Conservation (phyloP, 1,140 invertebrate species). For the Theocolax elegans region DNA sequence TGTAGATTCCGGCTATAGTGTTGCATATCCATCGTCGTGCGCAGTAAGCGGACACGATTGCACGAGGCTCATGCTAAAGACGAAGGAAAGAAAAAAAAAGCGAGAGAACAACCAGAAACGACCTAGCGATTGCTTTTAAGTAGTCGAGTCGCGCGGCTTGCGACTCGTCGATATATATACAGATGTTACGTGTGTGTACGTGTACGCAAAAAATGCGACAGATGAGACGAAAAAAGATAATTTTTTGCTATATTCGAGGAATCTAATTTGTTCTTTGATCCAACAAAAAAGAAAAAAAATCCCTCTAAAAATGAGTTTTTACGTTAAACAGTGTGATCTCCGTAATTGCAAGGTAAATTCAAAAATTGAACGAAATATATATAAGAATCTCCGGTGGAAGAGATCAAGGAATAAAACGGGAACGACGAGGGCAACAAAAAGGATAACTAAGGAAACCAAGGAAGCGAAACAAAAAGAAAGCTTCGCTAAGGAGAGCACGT, state of each 20-base stretch:
- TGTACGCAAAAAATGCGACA: conserved; percentile 43
- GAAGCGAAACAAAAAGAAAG: background rate
- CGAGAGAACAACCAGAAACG: conserved; percentile 61
- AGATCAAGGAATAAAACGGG: too few species aligned
- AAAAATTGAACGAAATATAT: too few species aligned
- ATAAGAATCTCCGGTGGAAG: too few species aligned
- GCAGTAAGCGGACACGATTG: conserved; percentile 67
- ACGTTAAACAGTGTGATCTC: background rate
- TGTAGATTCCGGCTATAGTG: conserved; percentile 56
- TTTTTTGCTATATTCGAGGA: too few species aligned
- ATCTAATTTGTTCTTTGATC: too few species aligned
- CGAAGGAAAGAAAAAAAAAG: conserved; percentile 49
- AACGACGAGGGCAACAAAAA: too few species aligned
- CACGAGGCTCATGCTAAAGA: conserved; percentile 53
- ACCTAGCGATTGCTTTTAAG: conserved; percentile 66
- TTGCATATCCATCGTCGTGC: conserved; percentile 61
- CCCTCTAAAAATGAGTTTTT: background rate
- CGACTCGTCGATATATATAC: conserved; percentile 45
- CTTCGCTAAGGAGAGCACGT: background rate
- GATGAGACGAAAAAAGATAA: conserved; percentile 42
- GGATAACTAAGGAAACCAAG: background rate
- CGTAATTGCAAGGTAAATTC: conserved; percentile 19
- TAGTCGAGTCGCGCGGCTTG: conserved; percentile 58
- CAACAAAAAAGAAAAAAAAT: too few species aligned
- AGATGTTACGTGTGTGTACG: conserved; percentile 41